A percentile compares a stretch with the other conserved stretches of the same genome.
Conservation (phyloP, 2,797 vertebrate genomes). For the Tokudaia tokunoshimensis region DNA sequence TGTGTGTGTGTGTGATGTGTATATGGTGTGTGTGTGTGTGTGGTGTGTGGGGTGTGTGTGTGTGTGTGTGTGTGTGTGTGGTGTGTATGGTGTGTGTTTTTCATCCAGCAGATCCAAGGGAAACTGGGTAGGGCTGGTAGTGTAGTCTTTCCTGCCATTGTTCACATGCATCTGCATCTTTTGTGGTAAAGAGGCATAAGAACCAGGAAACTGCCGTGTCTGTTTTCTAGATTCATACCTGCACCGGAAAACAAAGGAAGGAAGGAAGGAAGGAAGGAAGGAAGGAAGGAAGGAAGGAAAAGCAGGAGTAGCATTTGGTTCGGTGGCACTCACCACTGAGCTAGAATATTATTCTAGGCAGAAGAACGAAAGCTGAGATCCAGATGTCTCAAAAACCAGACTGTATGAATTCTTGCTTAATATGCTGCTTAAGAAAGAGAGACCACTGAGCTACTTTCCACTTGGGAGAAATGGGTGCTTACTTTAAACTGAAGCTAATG, state of each 20-base stretch:
- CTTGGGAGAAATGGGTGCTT: neutral
- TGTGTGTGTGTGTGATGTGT: no score
- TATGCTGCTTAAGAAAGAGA: neutral
- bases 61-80: no score
- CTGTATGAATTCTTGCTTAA: neutral
- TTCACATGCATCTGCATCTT: no score
- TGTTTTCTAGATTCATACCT: neutral
- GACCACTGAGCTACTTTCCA: neutral
- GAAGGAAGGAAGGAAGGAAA: no score
- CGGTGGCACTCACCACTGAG: neutral
- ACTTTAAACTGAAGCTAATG: slow-evolving; percentile 17
- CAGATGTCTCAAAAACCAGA: neutral
- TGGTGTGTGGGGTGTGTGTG: no score
- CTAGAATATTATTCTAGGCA: neutral
- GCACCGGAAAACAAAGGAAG: neutral
- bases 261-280: no score
- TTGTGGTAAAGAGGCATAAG: neutral
- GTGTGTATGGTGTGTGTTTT: no score
- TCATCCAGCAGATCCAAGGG: neutral
- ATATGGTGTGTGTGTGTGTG: no score
- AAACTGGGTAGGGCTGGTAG: neutral
- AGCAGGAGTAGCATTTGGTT: neutral
- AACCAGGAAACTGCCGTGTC: neutral
- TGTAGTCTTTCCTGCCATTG: neutral
- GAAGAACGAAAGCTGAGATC: neutral